These are phyloP conservation scores for Catharus fuscescens DNA, from an alignment of 2,113 vertebrate genomes.

Conservation along the genomic window DNA sequence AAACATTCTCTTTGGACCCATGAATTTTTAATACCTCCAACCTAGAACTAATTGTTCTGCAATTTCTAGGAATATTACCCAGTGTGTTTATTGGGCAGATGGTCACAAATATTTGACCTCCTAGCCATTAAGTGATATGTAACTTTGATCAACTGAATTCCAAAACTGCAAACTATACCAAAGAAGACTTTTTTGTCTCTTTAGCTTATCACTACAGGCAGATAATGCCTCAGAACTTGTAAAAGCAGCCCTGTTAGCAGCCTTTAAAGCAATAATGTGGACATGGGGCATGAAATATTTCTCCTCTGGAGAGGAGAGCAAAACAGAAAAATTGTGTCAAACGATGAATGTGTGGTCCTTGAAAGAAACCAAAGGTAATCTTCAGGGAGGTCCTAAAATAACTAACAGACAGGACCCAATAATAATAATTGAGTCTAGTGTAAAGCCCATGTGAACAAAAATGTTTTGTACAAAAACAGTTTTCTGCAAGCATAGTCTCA, in stretches of 20 bases:
- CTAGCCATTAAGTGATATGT: not conserved
- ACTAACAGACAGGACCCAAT: not conserved
- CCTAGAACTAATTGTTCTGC: not conserved
- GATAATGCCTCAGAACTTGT: not conserved
- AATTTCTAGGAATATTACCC: not conserved
- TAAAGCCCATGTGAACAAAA: not conserved
- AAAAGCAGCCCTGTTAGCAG: not conserved
- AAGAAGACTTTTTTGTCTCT: not conserved
- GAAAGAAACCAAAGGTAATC: not conserved
- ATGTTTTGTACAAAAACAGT: not conserved
- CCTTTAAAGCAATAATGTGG: not conserved
- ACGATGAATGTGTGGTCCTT: not conserved
- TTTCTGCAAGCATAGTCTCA: not conserved
- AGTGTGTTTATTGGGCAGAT: not conserved
- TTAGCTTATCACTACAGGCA: not conserved
- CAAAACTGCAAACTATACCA: not conserved
- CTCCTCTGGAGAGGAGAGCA: not conserved
- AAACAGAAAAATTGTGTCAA: not conserved
- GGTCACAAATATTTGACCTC: not conserved
- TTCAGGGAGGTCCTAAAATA: not conserved
- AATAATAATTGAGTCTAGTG: not conserved
- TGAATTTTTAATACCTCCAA: not conserved
- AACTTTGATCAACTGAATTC: not conserved
- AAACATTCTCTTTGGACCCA: not conserved
- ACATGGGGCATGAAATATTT: not conserved